A percentile compares a stretch with the other conserved stretches of the same genome.
phyloP scores from a whole-genome alignment of 2,113 vertebrate species.

The Pseudorhombus dupliciocellatus region DNA sequence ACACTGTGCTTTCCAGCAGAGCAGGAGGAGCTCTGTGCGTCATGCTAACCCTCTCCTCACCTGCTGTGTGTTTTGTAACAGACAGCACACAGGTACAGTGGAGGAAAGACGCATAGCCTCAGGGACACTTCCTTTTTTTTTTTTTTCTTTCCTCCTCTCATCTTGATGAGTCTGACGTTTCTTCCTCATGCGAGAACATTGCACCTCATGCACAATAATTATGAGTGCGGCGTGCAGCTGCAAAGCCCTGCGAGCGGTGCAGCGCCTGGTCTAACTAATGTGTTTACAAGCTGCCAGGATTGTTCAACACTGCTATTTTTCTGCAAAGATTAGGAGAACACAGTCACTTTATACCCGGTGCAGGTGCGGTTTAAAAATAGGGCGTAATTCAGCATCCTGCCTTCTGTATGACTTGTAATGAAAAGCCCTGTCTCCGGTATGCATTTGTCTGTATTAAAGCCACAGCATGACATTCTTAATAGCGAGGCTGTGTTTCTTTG shows the following conservation, averaged over 20 bases:
- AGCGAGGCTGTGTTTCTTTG: slow-evolving; percentile 1
- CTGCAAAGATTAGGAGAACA: slow-evolving; percentile 35
- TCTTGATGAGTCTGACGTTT: slow-evolving; percentile 38
- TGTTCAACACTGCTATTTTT: slow-evolving; percentile 38
- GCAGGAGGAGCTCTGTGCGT: slow-evolving; percentile 16
- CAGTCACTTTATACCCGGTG: slow-evolving; percentile 20
- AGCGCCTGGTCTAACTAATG: slow-evolving; percentile 53
- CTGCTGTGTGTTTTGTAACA: slow-evolving; percentile 17
- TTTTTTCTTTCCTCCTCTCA: slow-evolving; percentile 7
- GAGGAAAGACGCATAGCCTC: slow-evolving; percentile 46
- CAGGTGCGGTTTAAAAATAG: slow-evolving; percentile 56
- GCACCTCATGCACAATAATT: slow-evolving; percentile 58
- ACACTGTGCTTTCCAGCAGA: slow-evolving; percentile 17
- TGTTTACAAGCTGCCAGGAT: slow-evolving; percentile 60
- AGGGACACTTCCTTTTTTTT: slow-evolving; percentile 37
- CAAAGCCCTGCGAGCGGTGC: slow-evolving; percentile 42
- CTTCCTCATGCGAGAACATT: slow-evolving; percentile 45
- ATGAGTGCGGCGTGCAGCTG: slow-evolving; percentile 50
- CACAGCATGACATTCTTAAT: background rate
- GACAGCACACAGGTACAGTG: slow-evolving; percentile 36
- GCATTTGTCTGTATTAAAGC: slow-evolving; percentile 17
- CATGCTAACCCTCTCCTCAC: slow-evolving; percentile 7
- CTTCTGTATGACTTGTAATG: slow-evolving; percentile 20
- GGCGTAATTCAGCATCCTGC: slow-evolving; percentile 22
- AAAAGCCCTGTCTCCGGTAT: slow-evolving; percentile 6